Evolutionary conservation across 1,140 invertebrate genomes (phyloP), one percentile per base, ranked within the genome.

Genomic region (Drosophila orena): DNA sequence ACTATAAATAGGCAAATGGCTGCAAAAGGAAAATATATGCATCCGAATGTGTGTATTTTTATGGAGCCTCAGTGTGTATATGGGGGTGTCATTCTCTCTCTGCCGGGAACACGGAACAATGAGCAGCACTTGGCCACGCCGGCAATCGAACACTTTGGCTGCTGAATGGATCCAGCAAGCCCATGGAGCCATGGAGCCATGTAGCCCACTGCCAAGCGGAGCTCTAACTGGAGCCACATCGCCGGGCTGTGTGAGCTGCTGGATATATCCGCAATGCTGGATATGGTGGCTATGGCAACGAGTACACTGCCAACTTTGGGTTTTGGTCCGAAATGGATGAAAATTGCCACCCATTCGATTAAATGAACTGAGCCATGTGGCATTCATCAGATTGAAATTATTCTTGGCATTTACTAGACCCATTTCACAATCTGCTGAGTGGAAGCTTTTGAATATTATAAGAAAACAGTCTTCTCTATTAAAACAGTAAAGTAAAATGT

Each of bases 1-100:
- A 83, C 83, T 88, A 88, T 89, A 88, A 88, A 88, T 88, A 88
- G 83, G 75, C 84, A 89, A 88, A 88, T 86, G 81, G 78, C 83
- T 86, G 60, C 81, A 74, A 81, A 81, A 71, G 75, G 74, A 81
- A 88, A 78, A 88, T 89, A 79, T 60, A 55, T 60, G 35, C 59
- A 42, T 42, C 11, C 10, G 20, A 52, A 20, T 6, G 64, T 65
- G 34, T 53, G 64, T 65, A 42, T 66, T 50, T 44, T 53, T 53
- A 66, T 65, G 60, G 64, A 49, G 40, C 37, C 56, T 27, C 4
- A 4, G 27, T 52, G 27, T 62, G 37, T 40, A 38, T 22, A 38
- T 58, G 64, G 64, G 83, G 47, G 55, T 47, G 76, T 34, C 58
- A 24, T 4, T 24, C 54, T 58, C 34, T 58, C 34, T 55, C 22